These are phyloP conservation scores for Alectura lathami DNA, from an alignment of 2,113 vertebrate genomes.

Conservation along the genomic window DNA sequence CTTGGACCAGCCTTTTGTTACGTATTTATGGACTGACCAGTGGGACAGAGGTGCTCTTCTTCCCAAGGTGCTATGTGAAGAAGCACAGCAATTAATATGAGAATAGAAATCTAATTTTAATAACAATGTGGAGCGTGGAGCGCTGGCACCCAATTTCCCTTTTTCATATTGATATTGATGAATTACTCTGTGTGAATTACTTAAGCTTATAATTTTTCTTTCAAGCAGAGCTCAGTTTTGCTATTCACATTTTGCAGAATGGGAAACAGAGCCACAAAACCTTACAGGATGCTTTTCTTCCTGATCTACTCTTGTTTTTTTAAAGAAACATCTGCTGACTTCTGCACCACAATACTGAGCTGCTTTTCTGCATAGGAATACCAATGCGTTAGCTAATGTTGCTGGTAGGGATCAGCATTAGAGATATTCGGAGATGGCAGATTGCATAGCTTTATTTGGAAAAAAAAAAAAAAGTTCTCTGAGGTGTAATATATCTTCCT, in stretches of 20 bases:
- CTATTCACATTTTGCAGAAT: background rate
- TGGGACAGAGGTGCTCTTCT: background rate
- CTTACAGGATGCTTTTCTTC: background rate
- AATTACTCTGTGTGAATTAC: background rate
- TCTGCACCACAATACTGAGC: background rate
- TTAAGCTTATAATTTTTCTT: background rate
- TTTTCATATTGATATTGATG: background rate
- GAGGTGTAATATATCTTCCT: background rate
- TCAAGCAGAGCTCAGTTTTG: background rate
- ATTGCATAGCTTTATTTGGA: background rate
- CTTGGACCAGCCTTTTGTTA: background rate
- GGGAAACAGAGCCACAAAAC: background rate
- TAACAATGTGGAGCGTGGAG: background rate
- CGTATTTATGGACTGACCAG: background rate
- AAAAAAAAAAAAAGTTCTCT: background rate
- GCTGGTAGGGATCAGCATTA: background rate
- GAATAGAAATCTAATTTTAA: background rate
- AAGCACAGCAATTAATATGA: background rate
- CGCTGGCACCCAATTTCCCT: background rate
- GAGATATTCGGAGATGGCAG: background rate
- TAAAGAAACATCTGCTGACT: background rate
- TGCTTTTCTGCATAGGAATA: background rate
- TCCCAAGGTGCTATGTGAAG: background rate
- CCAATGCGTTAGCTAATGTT: background rate
- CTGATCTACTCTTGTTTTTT: background rate